These are phyloP conservation scores for Trachurus trachurus DNA, from an alignment of 2,797 vertebrate species.

Conservation along the genomic window DNA sequence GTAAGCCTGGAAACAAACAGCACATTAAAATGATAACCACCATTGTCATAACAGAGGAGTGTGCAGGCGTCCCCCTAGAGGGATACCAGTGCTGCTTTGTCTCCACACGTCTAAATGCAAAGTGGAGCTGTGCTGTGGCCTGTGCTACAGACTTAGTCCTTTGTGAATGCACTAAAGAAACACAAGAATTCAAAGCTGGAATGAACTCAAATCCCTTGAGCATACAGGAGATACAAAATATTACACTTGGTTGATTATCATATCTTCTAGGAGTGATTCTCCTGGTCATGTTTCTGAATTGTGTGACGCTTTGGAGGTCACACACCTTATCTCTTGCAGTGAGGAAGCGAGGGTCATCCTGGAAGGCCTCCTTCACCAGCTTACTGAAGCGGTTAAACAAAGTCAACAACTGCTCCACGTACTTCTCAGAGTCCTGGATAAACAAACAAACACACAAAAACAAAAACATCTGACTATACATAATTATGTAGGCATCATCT, in stretches of 20 bases:
- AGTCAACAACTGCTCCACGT: slow-evolving; percentile 96
- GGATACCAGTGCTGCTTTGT: background rate
- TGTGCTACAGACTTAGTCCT: background rate
- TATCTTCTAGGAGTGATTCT: background rate
- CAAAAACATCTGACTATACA: background rate
- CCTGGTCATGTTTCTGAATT: background rate
- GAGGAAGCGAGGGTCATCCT: slow-evolving; percentile 97
- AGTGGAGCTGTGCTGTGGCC: background rate
- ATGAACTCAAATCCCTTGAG: background rate
- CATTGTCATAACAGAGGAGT: background rate
- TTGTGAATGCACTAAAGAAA: too few relatives aligned
- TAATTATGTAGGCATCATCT: background rate
- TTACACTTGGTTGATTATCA: background rate
- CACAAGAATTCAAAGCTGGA: background rate
- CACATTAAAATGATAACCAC: background rate
- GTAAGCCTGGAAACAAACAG: slow-evolving; percentile 87
- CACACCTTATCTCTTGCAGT: slow-evolving; percentile 97
- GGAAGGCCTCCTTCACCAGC: slow-evolving; percentile 98
- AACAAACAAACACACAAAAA: background rate
- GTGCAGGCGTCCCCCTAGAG: too few relatives aligned
- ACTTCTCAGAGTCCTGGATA: slow-evolving; percentile 96
- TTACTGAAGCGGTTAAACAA: slow-evolving; percentile 99
- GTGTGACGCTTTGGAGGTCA: background rate
- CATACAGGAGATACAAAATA: background rate
- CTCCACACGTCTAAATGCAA: background rate